Percentiles rank a stretch among this genome's conserved stretches.
phyloP scores from a whole-genome alignment of 2,113 vertebrate genomes.

The Oryzias curvinotus region DNA sequence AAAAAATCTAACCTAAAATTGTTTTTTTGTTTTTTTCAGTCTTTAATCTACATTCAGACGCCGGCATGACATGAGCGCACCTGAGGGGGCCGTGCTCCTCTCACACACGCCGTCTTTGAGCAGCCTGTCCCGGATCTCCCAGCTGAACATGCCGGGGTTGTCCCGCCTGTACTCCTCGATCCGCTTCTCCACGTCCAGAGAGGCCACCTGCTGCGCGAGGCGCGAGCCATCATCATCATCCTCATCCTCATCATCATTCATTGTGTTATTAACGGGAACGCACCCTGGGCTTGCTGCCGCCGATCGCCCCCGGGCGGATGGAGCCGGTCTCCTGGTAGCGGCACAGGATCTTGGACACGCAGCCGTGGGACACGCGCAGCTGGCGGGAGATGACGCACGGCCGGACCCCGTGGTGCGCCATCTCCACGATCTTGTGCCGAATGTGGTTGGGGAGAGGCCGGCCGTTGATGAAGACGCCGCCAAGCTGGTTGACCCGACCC shows the following conservation, averaged over 20 bases:
- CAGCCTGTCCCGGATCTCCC: slow-evolving; percentile 95
- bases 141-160: slow-evolving; percentile 96
- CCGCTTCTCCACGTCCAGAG: slow-evolving; percentile 94
- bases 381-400: slow-evolving; percentile 97
- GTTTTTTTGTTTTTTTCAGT: neutral
- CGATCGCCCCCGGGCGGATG: slow-evolving; percentile 95
- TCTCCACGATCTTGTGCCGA: slow-evolving; percentile 97
- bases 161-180: slow-evolving; percentile 97
- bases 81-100: slow-evolving; percentile 82
- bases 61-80: slow-evolving; percentile 58
- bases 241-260: neutral
- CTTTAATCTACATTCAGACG: neutral
- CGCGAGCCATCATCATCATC: neutral
- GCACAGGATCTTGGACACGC: slow-evolving; percentile 97
- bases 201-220: slow-evolving; percentile 92
- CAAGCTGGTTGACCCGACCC: slow-evolving; percentile 97
- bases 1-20: too few species aligned
- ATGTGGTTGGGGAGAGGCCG: slow-evolving; percentile 95
- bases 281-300: slow-evolving; percentile 97
- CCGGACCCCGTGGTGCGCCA: slow-evolving; percentile 96
- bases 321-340: slow-evolving; percentile 97
- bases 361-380: slow-evolving; percentile 93
- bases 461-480: slow-evolving; percentile 97
- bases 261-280: neutral
- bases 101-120: slow-evolving; percentile 96